Conservation (phyloP, 1,140 invertebrate species). For the Aphelenchoides besseyi region DNA sequence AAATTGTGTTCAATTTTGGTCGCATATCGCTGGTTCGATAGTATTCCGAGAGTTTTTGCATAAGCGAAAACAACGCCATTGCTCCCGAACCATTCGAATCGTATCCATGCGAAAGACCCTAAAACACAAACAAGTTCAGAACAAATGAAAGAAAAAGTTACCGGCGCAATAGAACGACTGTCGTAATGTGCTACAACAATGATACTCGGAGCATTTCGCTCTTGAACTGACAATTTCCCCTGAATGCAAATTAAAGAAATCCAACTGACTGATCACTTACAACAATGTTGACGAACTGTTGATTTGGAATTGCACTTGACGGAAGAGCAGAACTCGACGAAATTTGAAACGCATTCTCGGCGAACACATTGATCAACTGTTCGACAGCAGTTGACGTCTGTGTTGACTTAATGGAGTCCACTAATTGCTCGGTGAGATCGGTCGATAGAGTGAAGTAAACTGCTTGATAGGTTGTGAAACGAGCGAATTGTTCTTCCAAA, state of each 20-base stretch:
- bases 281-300: constrained; percentile 44
- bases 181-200: constrained; percentile 85
- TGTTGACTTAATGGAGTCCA: constrained; percentile 28
- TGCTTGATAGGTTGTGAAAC: constrained; percentile 77
- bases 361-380: constrained; percentile 42
- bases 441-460: constrained; percentile 75
- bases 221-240: constrained; percentile 79
- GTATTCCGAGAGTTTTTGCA: constrained; percentile 83
- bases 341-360: constrained; percentile 48
- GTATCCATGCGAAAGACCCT: constrained; percentile 79
- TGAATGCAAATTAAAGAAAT: constrained; percentile 67
- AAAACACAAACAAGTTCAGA: constrained; percentile 26
- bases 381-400: constrained; percentile 42
- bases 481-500: constrained; percentile 77
- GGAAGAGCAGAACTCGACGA: constrained; percentile 6
- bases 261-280: constrained; percentile 27
- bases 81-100: constrained; percentile 92
- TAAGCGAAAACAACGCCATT: constrained; percentile 79
- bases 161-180: constrained; percentile 79
- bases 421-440: constrained; percentile 17
- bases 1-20: constrained; percentile 79
- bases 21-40: constrained; percentile 77
- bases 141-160: constrained; percentile 66
- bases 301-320: constrained; percentile 15
- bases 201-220: constrained; percentile 61